Conservation (phyloP, 2,113 vertebrate species). For the Scolopax mira region DNA sequence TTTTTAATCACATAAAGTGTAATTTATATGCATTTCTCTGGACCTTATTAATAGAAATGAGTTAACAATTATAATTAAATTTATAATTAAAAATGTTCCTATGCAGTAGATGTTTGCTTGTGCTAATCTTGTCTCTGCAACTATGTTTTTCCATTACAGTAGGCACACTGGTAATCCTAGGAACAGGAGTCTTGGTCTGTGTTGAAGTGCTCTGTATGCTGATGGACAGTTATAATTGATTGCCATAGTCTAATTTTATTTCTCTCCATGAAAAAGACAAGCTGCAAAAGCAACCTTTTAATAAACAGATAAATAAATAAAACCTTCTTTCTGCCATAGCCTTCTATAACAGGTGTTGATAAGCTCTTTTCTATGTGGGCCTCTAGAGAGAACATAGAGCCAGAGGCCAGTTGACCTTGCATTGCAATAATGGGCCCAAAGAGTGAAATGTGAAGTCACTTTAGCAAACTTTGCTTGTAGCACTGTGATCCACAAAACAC, state of each 20-base stretch:
- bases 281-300: background rate
- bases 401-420: background rate
- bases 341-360: background rate
- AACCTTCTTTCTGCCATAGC: background rate
- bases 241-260: background rate
- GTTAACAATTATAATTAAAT: background rate
- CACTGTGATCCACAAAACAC: background rate
- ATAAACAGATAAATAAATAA: background rate
- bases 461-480: background rate
- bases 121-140: background rate
- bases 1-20: background rate
- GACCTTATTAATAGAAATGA: background rate
- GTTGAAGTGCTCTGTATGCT: background rate
- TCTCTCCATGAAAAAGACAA: background rate
- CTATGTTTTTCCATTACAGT: background rate
- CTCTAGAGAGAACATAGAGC: background rate
- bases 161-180: background rate
- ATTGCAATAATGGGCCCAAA: background rate
- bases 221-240: background rate
- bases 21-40: background rate
- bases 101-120: background rate
- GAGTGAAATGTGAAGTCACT: background rate
- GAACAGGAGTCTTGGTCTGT: background rate
- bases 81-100: background rate
- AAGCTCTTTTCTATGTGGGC: rapidly evolving